Percentiles rank a stretch among this genome's conserved stretches.
phyloP scores from a whole-genome alignment of 2,888 invertebrate species.

The Pseudoips prasinana region DNA sequence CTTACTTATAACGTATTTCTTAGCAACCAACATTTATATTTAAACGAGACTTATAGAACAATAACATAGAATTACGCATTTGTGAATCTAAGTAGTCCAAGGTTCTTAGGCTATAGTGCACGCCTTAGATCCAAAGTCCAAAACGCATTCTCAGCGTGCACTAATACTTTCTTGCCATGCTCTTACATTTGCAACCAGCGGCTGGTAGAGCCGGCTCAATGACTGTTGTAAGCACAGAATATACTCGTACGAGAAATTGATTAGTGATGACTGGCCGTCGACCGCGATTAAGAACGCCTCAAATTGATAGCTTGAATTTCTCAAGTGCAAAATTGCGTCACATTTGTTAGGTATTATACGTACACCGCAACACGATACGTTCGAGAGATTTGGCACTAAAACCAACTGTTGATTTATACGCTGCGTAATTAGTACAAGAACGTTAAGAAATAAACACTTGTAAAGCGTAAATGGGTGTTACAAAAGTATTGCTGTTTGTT shows the following conservation, averaged over 20 bases:
- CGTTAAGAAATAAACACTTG: constrained; percentile 48
- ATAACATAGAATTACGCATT: too few relatives aligned
- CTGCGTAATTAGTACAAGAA: constrained; percentile 49
- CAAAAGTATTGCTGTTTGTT: constrained; percentile 31
- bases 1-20: too few relatives aligned
- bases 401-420: constrained; percentile 42
- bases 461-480: constrained; percentile 37
- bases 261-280: constrained; percentile 52
- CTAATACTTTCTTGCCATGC: too few relatives aligned
- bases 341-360: constrained; percentile 24
- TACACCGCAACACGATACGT: constrained; percentile 35
- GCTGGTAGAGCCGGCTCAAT: constrained; percentile 10
- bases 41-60: too few relatives aligned
- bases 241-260: constrained; percentile 41
- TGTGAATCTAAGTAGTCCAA: too few relatives aligned
- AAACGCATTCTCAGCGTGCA: too few relatives aligned
- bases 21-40: too few relatives aligned
- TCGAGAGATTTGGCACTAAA: constrained; percentile 40
- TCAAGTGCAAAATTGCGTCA: constrained; percentile 50
- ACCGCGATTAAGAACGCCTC: constrained; percentile 43
- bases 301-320: constrained; percentile 46
- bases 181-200: constrained; percentile 24
- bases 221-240: constrained; percentile 29
- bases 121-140: too few relatives aligned
- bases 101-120: too few relatives aligned